Percentiles rank a stretch among this genome's conserved stretches.
phyloP scores from a whole-genome alignment of 1,140 invertebrate genomes.

The Drosophila santomea region DNA sequence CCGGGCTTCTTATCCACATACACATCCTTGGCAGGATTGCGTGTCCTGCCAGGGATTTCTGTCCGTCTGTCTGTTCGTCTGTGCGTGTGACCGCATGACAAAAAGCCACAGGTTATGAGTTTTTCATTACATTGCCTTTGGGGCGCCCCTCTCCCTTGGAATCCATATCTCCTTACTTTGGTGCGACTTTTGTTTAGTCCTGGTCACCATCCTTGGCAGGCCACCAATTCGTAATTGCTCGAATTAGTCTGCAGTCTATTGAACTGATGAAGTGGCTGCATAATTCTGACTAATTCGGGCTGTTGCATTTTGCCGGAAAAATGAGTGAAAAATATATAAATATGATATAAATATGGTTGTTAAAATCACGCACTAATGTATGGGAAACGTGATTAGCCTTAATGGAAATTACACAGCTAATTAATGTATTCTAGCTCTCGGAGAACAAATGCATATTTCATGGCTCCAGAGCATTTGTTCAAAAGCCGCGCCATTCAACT shows the following conservation, averaged over 20 bases:
- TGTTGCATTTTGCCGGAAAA: not conserved
- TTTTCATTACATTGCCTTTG: constrained; percentile 70
- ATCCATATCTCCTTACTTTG: constrained; percentile 28
- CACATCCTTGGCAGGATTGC: constrained; percentile 25
- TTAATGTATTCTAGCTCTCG: not conserved
- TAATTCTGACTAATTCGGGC: not conserved
- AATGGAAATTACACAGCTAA: not conserved
- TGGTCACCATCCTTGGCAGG: constrained; percentile 51
- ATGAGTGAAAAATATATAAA: not conserved
- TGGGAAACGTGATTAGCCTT: not conserved
- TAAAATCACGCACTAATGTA: not conserved
- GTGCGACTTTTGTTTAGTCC: constrained; percentile 58
- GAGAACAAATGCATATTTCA: not conserved
- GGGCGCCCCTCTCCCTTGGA: not conserved
- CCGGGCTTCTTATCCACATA: constrained; percentile 13
- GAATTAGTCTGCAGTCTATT: constrained; percentile 37
- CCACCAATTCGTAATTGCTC: constrained; percentile 54
- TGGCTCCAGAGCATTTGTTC: not conserved
- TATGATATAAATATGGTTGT: not conserved
- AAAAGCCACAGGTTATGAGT: constrained; percentile 81
- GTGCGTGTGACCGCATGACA: constrained; percentile 75
- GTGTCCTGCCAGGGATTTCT: constrained; percentile 30
- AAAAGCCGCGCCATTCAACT: not conserved
- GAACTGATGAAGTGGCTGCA: constrained; percentile 24
- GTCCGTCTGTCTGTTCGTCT: constrained; percentile 39